Percentiles rank a stretch among this genome's conserved stretches.
These are phyloP conservation scores for Coelopa pilipes DNA, from an alignment of 2,888 invertebrate genomes.

Conservation along the genomic window DNA sequence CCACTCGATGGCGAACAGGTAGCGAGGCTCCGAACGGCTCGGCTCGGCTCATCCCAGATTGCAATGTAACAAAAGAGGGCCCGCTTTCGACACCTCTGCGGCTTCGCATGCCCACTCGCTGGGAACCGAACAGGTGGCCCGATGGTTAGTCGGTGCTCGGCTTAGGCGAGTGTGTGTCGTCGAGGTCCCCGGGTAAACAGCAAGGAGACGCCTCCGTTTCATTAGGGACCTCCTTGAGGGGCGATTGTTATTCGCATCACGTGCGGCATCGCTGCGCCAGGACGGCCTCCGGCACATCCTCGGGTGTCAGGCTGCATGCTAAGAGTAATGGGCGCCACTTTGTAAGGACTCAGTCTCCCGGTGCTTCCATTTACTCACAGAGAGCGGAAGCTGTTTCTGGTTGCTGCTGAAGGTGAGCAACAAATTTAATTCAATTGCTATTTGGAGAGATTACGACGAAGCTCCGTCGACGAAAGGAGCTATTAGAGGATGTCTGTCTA, in stretches of 20 bases:
- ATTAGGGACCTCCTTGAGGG: neutral
- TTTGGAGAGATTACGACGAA: too few species aligned
- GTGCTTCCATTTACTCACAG: too few species aligned
- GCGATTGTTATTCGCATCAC: conserved; percentile 16
- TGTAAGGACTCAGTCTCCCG: conserved; percentile 19
- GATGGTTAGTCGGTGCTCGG: neutral
- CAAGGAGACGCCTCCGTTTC: conserved; percentile 21
- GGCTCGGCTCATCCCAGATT: conserved; percentile 7
- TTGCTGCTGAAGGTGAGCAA: too few species aligned
- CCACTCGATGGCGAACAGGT: too few species aligned
- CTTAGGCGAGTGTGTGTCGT: conserved; percentile 2
- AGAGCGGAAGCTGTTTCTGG: too few species aligned
- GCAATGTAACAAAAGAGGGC: conserved; percentile 18
- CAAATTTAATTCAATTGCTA: too few species aligned
- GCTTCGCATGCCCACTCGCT: conserved; percentile 9
- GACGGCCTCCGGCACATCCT: neutral
- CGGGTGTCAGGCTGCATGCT: conserved; percentile 6
- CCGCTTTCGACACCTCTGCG: conserved; percentile 7
- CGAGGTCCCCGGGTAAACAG: conserved; percentile 13
- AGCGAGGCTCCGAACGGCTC: too few species aligned
- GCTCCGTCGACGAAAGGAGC: too few species aligned
- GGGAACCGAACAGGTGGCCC: conserved; percentile 13
- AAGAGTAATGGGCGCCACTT: conserved; percentile 29
- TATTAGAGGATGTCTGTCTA: too few species aligned
- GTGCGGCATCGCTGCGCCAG: neutral